phyloP scores from a whole-genome alignment of 2,113 vertebrate species.

The Felis catus region F.catus_Fca126_mat1.0 CM031411.1:4968501-4969000 shows the following conservation, averaged over 20 bases:
- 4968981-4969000: fast-evolving
- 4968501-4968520: not conserved
- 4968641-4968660: not conserved
- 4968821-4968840: not conserved
- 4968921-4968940: not conserved
- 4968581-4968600: not conserved
- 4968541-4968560: not conserved
- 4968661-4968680: not conserved
- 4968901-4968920: not conserved
- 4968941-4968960: not conserved
- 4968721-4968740: not conserved
- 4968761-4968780: not conserved
- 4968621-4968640: not conserved
- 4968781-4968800: not conserved
- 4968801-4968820: not conserved
- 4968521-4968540: not conserved
- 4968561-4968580: not conserved
- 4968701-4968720: not conserved
- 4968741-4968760: not conserved
- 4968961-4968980: not conserved
- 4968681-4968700: not conserved
- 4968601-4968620: not conserved
- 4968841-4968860: not conserved
- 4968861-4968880: not conserved
- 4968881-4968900: not conserved